phyloP scores from a whole-genome alignment of 2,888 invertebrate species.

The Scaeva pyrastri region DNA sequence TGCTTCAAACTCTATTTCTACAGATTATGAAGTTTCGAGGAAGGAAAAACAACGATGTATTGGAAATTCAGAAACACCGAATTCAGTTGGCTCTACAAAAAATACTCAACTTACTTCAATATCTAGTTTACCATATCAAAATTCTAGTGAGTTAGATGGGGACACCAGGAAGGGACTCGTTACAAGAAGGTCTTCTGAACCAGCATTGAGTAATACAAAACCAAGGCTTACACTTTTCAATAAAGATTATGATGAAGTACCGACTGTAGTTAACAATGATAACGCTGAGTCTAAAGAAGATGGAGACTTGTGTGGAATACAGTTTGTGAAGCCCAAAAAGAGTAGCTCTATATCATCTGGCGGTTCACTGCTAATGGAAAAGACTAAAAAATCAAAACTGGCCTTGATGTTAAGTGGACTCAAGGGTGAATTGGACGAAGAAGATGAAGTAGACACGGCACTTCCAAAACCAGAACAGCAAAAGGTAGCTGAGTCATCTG shows the following conservation, averaged over 20 bases:
- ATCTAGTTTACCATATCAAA: constrained; percentile 51
- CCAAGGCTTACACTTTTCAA: constrained; percentile 83
- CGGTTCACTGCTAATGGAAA: constrained; percentile 79
- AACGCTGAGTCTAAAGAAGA: constrained; percentile 70
- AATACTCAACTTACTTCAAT: constrained; percentile 74
- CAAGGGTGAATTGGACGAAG: constrained; percentile 81
- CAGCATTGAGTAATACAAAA: constrained; percentile 67
- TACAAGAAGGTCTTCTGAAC: constrained; percentile 54
- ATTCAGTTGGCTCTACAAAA: background rate
- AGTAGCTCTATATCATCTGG: constrained; percentile 75
- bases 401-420: constrained; percentile 82
- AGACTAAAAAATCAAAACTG: constrained; percentile 82
- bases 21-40: background rate
- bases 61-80: constrained; percentile 20
- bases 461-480: background rate
- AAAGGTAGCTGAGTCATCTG: background rate
- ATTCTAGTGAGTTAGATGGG: background rate
- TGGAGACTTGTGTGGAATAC: constrained; percentile 80
- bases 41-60: constrained; percentile 32
- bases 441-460: constrained; percentile 77
- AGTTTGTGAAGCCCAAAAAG: constrained; percentile 82
- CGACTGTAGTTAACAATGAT: constrained; percentile 20
- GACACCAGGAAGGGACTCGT: constrained; percentile 7
- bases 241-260: constrained; percentile 77
- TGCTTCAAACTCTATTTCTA: background rate